Base-by-base conservation (phyloP, 2,888 invertebrate species). In the Hydrotaea cyrtoneurina region DNA sequence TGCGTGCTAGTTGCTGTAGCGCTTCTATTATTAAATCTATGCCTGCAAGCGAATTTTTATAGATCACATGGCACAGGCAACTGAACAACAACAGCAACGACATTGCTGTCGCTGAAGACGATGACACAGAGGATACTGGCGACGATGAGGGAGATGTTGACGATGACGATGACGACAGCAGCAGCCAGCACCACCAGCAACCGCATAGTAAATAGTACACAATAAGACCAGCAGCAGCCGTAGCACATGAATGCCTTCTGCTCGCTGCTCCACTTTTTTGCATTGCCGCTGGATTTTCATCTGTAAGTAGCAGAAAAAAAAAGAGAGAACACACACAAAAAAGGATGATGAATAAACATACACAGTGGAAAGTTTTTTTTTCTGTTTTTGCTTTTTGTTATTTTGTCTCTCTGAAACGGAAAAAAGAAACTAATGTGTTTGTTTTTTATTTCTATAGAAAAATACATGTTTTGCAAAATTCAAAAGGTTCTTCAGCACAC, bases 211-310 rank as follows among this genome's bases (percentile, higher is more conserved):
- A 17, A 39, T 66, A 39, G 36, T 57, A 72, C 71, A 81, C 23
- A 23, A 46, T 23, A 19, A 53, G n/a, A 82, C n/a, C 17, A 76
- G 46, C 39, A 66, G 64, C 82, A 77, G 53, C n/a, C 7, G 17
- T 11, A 10, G 46, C 15, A 43, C 10, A 74, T 21, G 36, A 76
- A 43, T 53, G 13, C 26, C 50, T 26, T 55, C 39, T 7, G 8
- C 46, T 53, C 19, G 19, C 39, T 80, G 89, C 95, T 95, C 92
- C 84, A 85, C 96, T 97, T 90, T 96, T 96, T 92, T 97, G 97
- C 96, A 97, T 97, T 57, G 97, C 97, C 82, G 97, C 97, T 89
- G 97, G 97, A 91, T 96, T 96, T 92, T 97, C 96, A 89, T 96
- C 96, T 96, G 94, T 89, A 90, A 91, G 87, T 87, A 86, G 78